Evolutionary conservation across 1,140 invertebrate species (phyloP), one percentile per base, ranked within the genome.

Genomic region (Tribolium castaneum): DNA sequence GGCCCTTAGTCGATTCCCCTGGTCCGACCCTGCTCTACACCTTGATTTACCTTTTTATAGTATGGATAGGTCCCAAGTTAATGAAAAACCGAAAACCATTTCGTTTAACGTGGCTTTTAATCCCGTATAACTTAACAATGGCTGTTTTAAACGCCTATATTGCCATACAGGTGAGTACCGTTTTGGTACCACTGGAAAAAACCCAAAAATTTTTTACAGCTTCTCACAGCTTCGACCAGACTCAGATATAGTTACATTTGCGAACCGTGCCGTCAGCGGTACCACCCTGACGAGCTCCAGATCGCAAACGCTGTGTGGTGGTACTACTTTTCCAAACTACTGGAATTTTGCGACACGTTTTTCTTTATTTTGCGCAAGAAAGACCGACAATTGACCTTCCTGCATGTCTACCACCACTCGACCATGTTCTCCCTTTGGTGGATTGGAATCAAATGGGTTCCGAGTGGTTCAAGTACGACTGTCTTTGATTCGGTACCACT

Each of bases 381-480:
- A 83, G 92, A 94, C 75, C 93, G 92, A 78, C 96, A 97, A 86
- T 87, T 98, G 70, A 96, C 94, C 7, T 97, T 97, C 87, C 89
- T 98, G 2, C 96, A 98, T 80, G 92, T 97, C 0, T 97, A 97
- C 84, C 96, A 98, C 87, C 96, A 97, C 84, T 95, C 95, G 3
- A 96, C 95, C 0, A 97, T 97, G 94, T 96, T 97, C 83, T 90
- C 91, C 0, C 90, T 97, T 12, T 98, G 96, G 95, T 99, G 97
- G 96, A 97, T 98, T 80, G 96, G 96, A 13, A 94, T 97, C 78
- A 98, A 98, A 90, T 99, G 96, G 95, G 96, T 98, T 6, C 96
- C 97, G 12, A 97, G 97, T 85, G 97, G 97, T 75, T 96, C 95
- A 25, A 93, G 95, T 96, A 88, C 93, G 10, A 54, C 51, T 10